phyloP scores from a whole-genome alignment of 2,797 vertebrate genomes.

The Monodelphis domestica region DNA sequence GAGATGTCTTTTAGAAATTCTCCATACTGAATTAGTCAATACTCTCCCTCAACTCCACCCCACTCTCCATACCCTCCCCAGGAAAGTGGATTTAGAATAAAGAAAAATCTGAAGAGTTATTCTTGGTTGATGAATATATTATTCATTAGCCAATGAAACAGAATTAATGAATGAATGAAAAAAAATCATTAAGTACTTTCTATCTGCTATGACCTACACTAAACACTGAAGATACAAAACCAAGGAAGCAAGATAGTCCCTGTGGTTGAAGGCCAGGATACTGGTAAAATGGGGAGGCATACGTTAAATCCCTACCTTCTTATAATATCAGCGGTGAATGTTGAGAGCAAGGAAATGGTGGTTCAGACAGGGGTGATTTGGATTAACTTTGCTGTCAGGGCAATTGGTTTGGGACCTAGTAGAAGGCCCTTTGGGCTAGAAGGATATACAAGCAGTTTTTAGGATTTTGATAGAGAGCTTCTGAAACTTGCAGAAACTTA shows the following conservation, averaged over 20 bases:
- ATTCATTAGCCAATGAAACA: not conserved
- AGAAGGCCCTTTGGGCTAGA: not conserved
- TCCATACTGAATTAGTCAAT: not conserved
- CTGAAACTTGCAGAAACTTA: not conserved
- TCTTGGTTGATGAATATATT: not conserved
- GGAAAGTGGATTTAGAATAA: not conserved
- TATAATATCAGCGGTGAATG: not conserved
- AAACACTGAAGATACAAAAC: not conserved
- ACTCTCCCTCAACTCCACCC: rapidly evolving
- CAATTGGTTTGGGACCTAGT: not conserved
- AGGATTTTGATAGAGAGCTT: not conserved
- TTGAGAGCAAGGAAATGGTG: not conserved
- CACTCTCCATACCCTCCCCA: not conserved
- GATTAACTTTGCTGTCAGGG: not conserved
- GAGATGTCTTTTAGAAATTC: not conserved
- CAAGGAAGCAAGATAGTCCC: not conserved
- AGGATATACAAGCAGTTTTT: not conserved
- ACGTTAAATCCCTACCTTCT: not conserved
- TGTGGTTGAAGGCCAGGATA: not conserved
- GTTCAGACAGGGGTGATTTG: not conserved
- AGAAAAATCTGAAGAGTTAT: not conserved
- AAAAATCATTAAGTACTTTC: not conserved
- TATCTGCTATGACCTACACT: not conserved
- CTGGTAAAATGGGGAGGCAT: not conserved
- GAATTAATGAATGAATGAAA: not conserved